Conservation (phyloP, 2,797 vertebrate genomes). For the Spea hammondii region DNA sequence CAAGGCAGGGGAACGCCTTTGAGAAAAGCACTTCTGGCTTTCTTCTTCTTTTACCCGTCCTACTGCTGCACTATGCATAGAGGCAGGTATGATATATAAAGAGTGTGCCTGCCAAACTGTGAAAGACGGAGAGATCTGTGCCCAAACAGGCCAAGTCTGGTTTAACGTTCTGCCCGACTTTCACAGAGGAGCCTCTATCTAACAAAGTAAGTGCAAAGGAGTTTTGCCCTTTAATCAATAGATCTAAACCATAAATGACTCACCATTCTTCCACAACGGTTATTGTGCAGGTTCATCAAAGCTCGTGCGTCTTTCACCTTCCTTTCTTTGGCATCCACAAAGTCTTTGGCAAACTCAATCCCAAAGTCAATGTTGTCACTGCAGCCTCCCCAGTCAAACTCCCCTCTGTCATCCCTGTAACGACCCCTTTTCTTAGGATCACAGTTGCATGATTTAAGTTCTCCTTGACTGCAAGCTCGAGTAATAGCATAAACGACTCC, state of each 20-base stretch:
- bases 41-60: no score
- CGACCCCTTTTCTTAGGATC: constrained; percentile 84
- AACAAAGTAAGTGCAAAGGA: no score
- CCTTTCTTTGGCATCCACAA: constrained; percentile 92
- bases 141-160: no score
- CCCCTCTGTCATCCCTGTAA: constrained; percentile 79
- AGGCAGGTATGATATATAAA: no score
- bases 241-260: constrained; percentile 58
- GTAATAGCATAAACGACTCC: constrained; percentile 96
- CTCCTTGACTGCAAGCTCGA: constrained; percentile 91
- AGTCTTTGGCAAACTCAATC: constrained; percentile 90
- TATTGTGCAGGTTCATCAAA: constrained; percentile 96
- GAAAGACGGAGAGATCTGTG: no score
- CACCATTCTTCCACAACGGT: constrained; percentile 93
- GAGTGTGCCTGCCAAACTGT: no score
- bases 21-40: no score
- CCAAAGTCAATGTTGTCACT: constrained; percentile 96
- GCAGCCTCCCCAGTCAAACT: constrained; percentile 96
- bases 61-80: no score
- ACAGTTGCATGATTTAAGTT: constrained; percentile 88
- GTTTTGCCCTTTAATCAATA: no score
- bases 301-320: constrained; percentile 91
- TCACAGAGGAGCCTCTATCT: no score
- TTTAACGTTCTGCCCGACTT: no score
- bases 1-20: no score